Base-by-base conservation (phyloP, 1,140 invertebrate species). In the Cyclargus thomasi region DNA sequence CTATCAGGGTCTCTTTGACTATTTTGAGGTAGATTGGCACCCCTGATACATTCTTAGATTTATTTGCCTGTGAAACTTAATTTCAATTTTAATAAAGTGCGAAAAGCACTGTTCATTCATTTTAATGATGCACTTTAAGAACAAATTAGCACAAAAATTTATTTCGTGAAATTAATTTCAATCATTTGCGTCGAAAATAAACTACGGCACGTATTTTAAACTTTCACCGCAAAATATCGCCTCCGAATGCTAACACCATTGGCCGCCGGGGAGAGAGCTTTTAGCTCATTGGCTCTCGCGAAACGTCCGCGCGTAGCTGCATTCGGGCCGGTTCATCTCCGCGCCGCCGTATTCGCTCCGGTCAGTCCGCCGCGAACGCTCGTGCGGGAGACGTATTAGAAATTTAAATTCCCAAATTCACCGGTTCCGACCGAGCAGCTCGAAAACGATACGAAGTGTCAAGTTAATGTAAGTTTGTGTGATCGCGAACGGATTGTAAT, bases 301-400 rank as follows among this genome's bases (percentile, higher is more conserved):
- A 80, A 81, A 76, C 77, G 74, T 67, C 63, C 66, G 70, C 53
- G 62, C 67, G 81, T 67, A 36, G 76, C 85, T 88, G 69, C 71
- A 67, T 86, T 88, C 83, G 83, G 75, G 78, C 20, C 80, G 75
- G 71, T 69, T 83, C 78, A 68, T 74, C 70, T 64, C 68, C 67
- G 69, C 73, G 73, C 74, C 84, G 78, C 84, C 76, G 81, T 76
- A 80, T 85, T 86, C 85, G 79, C 71, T 72, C 70, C 75, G 70
- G 65, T 85, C 81, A 88, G 86, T 88, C 81, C 80, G 78, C 75
- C 84, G 84, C 82, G 83, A 85, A 78, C 75, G 64, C 74, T 77
- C 73, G 84, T 81, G 74, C 78, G 79, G 77, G 74, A 76, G 74
- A 76, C 73, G 74, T 78, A 69, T 63, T 72, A 23, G 62, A 64